Evolutionary conservation across 2,113 vertebrate species (phyloP), one percentile per base, ranked within the genome.

Genomic region (Oryzias celebensis): DNA sequence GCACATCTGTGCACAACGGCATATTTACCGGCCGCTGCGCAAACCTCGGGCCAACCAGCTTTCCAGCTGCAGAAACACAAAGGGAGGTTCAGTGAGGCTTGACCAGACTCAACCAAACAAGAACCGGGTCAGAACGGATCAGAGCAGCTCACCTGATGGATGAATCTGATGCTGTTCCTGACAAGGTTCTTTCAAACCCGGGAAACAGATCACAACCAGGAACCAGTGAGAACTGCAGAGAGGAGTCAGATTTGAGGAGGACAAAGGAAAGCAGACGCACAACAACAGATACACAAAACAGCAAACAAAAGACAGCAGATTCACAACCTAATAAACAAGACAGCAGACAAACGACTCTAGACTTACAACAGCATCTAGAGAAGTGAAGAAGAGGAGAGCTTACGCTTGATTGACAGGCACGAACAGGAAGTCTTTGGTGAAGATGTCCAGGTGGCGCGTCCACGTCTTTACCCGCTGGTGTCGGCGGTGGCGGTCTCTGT

Each of bases 401-500:
- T 20, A n/a, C 47, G 17, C 47, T 20, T 98, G 94, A 83, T 98
- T 98, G 73, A 98, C 95, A 64, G 97, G 96, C 58, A 98, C 94
- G 83, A 98, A 98, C 61, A 98, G 93, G 71, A 93, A 98, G 91
- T 98, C 96, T 86, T 98, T 98, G 87, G 65, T 93, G 85, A 98
- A 98, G 62, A 98, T 95, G 84, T 96, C 97, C 58, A 96, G 92
- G 45, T 94, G 91, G 14, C 96, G 93, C 26, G 96, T 98, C 96
- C 96, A 98, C 0, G 94, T 98, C 91, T 90, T 95, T 62, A 98
- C 96, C 85, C 95, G 91, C 83, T 90, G 93, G 71, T 98, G 96
- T 58, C 96, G 91, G 83, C 87, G 89, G 62, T 94, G 90, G 14
- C 92, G 91, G 0, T 74, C 82, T 20, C 97, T 98, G 81, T 14